phyloP scores from a whole-genome alignment of 1,140 invertebrate genomes.

The Sipha flava region DNA sequence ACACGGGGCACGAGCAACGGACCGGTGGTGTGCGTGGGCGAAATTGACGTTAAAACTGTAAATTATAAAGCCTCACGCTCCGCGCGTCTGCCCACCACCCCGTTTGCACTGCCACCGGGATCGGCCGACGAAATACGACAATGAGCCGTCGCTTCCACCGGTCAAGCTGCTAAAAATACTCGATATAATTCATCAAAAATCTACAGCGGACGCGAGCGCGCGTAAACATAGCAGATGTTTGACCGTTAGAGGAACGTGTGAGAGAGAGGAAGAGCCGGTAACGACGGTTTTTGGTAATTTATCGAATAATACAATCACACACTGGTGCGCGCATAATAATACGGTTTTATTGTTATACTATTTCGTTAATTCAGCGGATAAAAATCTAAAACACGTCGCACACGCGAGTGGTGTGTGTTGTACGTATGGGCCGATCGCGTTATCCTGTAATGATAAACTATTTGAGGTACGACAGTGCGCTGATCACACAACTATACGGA shows the following conservation, averaged over 20 bases:
- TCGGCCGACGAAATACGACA: neutral
- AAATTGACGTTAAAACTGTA: conserved; percentile 31
- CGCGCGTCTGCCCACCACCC: neutral
- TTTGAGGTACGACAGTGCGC: no score
- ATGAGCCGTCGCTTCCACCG: neutral
- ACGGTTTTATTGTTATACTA: neutral
- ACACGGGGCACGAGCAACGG: no score
- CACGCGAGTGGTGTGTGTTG: neutral
- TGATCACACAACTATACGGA: no score
- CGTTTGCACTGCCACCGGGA: neutral
- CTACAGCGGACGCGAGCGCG: neutral
- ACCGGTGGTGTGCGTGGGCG: conserved; percentile 17
- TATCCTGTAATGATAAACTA: no score
- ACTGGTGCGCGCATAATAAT: no score
- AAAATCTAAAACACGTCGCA: neutral
- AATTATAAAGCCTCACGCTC: neutral
- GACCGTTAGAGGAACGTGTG: no score
- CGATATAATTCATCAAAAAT: conserved; percentile 27
- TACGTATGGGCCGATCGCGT: no score
- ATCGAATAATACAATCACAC: neutral
- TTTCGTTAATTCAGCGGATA: neutral
- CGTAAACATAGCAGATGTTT: conserved; percentile 24
- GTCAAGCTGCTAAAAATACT: conserved; percentile 29
- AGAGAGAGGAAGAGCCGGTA: no score
- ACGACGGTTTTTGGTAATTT: neutral